Evolutionary conservation across 2,888 invertebrate genomes (phyloP).

Genomic region (Himalopsyche anomala): DNA sequence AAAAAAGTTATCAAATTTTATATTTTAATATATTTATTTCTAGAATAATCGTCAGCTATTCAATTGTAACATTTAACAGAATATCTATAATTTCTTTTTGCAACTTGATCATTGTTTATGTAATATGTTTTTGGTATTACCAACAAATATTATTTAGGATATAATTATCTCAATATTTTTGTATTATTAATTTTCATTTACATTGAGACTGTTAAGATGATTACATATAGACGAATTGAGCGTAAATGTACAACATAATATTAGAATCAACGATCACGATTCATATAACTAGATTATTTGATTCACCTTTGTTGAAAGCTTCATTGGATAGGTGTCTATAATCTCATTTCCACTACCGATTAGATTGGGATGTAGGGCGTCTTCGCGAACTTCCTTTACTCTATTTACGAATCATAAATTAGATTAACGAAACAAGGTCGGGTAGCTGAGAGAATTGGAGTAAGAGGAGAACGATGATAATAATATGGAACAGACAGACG

Average conservation of each 20-base stretch:
- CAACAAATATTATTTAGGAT: too few species aligned
- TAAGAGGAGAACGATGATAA: slow-evolving; percentile 1
- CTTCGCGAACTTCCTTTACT: slow-evolving; percentile 38
- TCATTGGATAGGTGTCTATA: slow-evolving; percentile 19
- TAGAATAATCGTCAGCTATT: too few species aligned
- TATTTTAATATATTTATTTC: too few species aligned
- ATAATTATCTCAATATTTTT: too few species aligned
- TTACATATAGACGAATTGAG: not conserved
- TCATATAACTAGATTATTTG: not conserved
- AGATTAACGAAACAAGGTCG: slow-evolving; percentile 47
- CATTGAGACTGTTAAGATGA: too few species aligned
- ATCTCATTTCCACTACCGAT: not conserved
- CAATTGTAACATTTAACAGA: too few species aligned
- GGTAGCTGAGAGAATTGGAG: not conserved
- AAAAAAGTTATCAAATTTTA: too few species aligned
- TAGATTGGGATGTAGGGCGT: slow-evolving; percentile 26
- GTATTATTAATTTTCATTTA: too few species aligned
- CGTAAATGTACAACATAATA: not conserved
- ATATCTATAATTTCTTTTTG: too few species aligned
- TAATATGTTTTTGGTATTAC: too few species aligned
- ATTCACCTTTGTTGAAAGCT: slow-evolving; percentile 2
- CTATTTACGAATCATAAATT: slow-evolving; percentile 32
- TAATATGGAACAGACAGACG: not conserved
- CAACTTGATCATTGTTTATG: too few species aligned
- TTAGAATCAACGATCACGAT: not conserved